Evolutionary conservation across 1,140 invertebrate genomes (phyloP).

Genomic region (Thaumatotibia leucotreta): DNA sequence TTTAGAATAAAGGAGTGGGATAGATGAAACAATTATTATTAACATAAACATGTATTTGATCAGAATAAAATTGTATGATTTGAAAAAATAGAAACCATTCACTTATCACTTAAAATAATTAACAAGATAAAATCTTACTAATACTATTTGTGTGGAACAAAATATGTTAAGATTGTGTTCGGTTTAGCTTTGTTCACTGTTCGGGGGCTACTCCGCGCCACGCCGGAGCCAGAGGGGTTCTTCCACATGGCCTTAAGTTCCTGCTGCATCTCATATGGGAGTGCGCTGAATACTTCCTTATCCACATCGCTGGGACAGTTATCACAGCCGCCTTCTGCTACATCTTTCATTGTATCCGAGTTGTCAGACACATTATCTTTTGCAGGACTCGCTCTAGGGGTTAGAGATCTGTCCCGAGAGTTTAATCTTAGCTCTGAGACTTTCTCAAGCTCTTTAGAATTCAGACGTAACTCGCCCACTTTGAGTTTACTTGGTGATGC

Average conservation of each 20-base stretch:
- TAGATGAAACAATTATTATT: conserved; percentile 41
- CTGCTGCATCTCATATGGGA: conserved; percentile 79
- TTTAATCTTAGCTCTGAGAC: conserved; percentile 68
- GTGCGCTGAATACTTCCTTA: conserved; percentile 78
- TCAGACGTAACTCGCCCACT: conserved; percentile 79
- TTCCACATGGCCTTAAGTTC: conserved; percentile 80
- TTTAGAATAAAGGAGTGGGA: conserved; percentile 1
- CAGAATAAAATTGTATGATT: conserved; percentile 75
- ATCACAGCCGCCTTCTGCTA: conserved; percentile 52
- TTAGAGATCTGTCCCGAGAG: conserved; percentile 72
- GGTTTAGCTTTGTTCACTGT: conserved; percentile 66
- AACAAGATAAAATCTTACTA: conserved; percentile 71
- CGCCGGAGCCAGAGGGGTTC: conserved; percentile 63
- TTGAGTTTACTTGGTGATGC: conserved; percentile 79
- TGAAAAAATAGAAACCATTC: conserved; percentile 77
- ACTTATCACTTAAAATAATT: conserved; percentile 74
- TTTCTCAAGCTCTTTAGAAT: conserved; percentile 76
- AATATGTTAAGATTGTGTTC: conserved; percentile 80
- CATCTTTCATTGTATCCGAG: conserved; percentile 60
- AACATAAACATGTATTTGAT: conserved; percentile 76
- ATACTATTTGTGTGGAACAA: conserved; percentile 80
- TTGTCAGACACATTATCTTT: conserved; percentile 64
- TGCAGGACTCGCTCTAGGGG: conserved; percentile 63
- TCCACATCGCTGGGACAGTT: conserved; percentile 78
- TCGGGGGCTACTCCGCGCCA: conserved; percentile 68